Evolutionary conservation across 30 jellyfish, hydroid and myxozoan species (phyloP), one percentile per base, ranked within the genome.

Genomic region (Pseudorhiza aurosa): DNA sequence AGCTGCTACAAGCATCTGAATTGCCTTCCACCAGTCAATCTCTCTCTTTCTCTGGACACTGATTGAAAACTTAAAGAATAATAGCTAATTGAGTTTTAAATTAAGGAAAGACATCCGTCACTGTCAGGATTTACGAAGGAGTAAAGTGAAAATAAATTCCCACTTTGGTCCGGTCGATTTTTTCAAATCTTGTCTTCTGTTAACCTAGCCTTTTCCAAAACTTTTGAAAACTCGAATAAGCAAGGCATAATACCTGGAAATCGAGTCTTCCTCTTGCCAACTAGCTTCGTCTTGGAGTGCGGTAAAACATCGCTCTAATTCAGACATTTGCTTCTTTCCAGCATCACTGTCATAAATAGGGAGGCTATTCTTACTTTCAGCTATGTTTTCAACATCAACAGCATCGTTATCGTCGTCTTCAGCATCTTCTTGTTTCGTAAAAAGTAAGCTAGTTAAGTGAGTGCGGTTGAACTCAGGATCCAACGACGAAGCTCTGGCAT

Each of bases 401-500:
- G 11, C 30, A 1, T 27, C 70, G 15, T 53, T 60, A 28, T n/a
- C 63, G 18, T 64, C 81, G 2, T 29, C 37, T 51, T 47, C 27
- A 25, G 21, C 63, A 17, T 50, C 46, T 21, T 51, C 60, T 19
- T 62, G 58, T 29, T 51, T 87, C 12, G 81, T 18, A 42, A 87
- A 87, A 22, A 59, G 73, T 37, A 87, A 42, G 18, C 33, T 44
- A 1, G 96, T 85, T 9, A 88, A 68, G 35, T 76, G 92, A 7
- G 47, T 87, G 39, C 96, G 30, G 69, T 87, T 87, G 73, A 76
- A 75, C 62, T 87, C 96, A 22, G 96, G 96, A 79, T 87, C 92
- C 65, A 77, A 22, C 17, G 85, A 65, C 17, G 77, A 76, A n/a
- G 91, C 93, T 69, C 71, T 87, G 27, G 96, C 81, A 37, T 87